Evolutionary conservation across 2,888 invertebrate genomes (phyloP).

Genomic region (Tuta absoluta): DNA sequence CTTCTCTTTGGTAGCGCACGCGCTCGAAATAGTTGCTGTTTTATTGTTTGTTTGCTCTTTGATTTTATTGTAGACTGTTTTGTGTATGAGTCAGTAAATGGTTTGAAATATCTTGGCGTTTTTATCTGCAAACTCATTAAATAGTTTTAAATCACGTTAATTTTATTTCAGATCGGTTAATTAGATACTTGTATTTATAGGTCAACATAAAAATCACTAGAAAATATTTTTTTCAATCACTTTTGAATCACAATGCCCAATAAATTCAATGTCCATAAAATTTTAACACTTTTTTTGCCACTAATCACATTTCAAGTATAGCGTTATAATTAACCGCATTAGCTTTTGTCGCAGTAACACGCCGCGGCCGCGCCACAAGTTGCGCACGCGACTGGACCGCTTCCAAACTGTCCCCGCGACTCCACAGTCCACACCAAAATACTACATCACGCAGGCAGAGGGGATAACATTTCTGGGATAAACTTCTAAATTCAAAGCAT

Average conservation of each 20-base stretch:
- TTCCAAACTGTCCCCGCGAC: slow-evolving; percentile 76
- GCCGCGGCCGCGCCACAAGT: slow-evolving; percentile 48
- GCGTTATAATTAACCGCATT: slow-evolving; percentile 16
- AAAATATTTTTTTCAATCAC: not conserved
- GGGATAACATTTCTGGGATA: slow-evolving; percentile 65
- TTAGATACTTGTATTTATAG: slow-evolving; percentile 4
- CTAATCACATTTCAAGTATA: not conserved
- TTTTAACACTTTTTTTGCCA: not conserved
- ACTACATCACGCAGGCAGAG: slow-evolving; percentile 66
- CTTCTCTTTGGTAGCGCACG: slow-evolving; percentile 58
- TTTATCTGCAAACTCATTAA: slow-evolving; percentile 9
- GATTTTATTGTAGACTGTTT: slow-evolving; percentile 53
- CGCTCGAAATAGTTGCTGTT: slow-evolving; percentile 65
- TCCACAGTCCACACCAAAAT: slow-evolving; percentile 76
- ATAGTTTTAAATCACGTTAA: not conserved
- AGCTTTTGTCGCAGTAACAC: slow-evolving; percentile 18
- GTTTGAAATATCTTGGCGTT: slow-evolving; percentile 34
- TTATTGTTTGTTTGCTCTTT: slow-evolving; percentile 68
- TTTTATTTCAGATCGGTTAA: not conserved
- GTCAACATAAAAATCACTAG: not conserved
- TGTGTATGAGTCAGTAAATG: slow-evolving; percentile 52
- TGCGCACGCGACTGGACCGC: slow-evolving; percentile 68
- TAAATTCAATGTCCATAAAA: not conserved
- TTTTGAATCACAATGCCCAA: not conserved
- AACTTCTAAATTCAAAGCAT: slow-evolving; percentile 44